phyloP scores from a whole-genome alignment of 2,888 invertebrate species.

The Microctonus hyperodae region DNA sequence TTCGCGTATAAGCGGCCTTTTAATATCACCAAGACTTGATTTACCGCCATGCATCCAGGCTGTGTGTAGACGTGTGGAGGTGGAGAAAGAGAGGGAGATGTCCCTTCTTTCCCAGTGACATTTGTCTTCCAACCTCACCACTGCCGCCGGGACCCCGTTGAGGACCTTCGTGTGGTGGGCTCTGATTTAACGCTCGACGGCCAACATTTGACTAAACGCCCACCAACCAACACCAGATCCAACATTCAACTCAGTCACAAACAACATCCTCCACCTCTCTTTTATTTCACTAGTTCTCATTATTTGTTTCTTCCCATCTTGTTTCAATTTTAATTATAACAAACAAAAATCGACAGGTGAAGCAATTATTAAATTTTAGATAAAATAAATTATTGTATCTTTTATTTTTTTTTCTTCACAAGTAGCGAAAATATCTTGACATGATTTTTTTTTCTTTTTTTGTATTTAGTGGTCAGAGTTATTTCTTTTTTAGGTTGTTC shows the following conservation, averaged over 20 bases:
- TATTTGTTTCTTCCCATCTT: too few relatives aligned
- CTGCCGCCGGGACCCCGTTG: slow-evolving; percentile 39
- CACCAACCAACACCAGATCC: slow-evolving; percentile 2
- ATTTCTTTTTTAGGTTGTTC: not conserved
- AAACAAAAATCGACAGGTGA: not conserved
- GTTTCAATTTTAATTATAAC: too few relatives aligned
- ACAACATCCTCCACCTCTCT: not conserved
- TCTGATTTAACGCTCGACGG: slow-evolving; percentile 48
- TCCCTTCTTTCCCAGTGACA: slow-evolving; percentile 43
- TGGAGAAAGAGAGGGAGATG: slow-evolving; percentile 22
- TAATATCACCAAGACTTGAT: slow-evolving; percentile 62
- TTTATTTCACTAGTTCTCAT: too few relatives aligned
- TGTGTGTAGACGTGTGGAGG: slow-evolving; percentile 20
- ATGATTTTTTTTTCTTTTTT: not conserved
- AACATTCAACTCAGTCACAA: not conserved
- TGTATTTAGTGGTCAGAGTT: not conserved
- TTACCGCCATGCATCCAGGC: slow-evolving; percentile 59
- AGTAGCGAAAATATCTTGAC: not conserved
- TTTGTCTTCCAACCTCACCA: slow-evolving; percentile 48
- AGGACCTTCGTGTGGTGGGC: slow-evolving; percentile 40
- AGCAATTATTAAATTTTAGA: too few relatives aligned
- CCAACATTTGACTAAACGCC: slow-evolving; percentile 50
- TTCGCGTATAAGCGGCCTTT: slow-evolving; percentile 63
- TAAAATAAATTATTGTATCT: too few relatives aligned
- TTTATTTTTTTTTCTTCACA: not conserved